Percentiles rank a stretch among this genome's conserved stretches.
Conservation (phyloP, 2,113 vertebrate species). For the Chaetodon trifascialis region DNA sequence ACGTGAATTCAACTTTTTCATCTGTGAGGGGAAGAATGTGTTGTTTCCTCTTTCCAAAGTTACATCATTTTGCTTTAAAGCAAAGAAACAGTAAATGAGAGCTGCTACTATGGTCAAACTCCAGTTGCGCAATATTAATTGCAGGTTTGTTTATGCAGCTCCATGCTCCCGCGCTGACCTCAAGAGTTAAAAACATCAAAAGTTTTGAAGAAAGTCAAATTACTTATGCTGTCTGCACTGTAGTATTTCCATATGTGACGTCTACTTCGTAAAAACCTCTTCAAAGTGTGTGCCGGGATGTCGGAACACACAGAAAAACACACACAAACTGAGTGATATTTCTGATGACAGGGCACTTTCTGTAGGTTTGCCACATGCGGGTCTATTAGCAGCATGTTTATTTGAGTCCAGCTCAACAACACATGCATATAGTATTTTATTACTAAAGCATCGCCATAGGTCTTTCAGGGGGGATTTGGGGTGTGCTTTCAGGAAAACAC, state of each 20-base stretch:
- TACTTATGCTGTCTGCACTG: conserved; percentile 14
- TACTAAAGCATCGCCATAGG: conserved; percentile 83
- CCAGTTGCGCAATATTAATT: conserved; percentile 10
- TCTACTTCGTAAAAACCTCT: conserved; percentile 48
- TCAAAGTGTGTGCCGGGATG: conserved; percentile 25
- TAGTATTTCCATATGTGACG: conserved; percentile 34
- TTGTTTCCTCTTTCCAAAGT: conserved; percentile 1
- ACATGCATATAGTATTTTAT: conserved; percentile 81
- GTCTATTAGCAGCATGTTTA: conserved; percentile 75
- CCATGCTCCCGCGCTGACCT: background rate
- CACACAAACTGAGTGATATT: conserved; percentile 46
- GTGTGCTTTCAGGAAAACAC: conserved; percentile 84
- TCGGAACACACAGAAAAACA: conserved; percentile 16
- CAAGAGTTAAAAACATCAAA: background rate
- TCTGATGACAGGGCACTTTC: conserved; percentile 67
- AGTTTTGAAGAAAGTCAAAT: background rate
- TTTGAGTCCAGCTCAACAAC: conserved; percentile 75
- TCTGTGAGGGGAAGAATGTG: background rate
- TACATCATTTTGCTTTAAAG: background rate
- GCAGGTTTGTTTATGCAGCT: background rate
- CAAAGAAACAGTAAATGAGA: background rate
- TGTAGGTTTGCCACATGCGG: conserved; percentile 69
- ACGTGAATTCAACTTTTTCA: background rate
- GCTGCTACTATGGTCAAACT: background rate
- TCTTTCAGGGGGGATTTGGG: conserved; percentile 83